phyloP scores from a whole-genome alignment of 2,113 vertebrate genomes.

The Anas platyrhynchos region DNA sequence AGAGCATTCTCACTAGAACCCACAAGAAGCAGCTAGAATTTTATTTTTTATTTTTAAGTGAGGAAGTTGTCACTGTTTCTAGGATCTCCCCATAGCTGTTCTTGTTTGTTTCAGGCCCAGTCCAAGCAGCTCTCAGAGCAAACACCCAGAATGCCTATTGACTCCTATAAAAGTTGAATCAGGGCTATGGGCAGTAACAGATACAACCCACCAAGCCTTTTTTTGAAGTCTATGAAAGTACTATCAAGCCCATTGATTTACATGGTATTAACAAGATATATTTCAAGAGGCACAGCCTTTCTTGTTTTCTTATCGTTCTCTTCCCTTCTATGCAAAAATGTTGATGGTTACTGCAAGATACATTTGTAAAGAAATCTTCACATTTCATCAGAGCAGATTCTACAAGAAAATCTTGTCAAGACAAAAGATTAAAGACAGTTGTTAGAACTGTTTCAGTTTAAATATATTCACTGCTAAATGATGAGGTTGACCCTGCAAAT shows the following conservation, averaged over 20 bases:
- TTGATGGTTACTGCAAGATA: neutral
- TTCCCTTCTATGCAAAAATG: neutral
- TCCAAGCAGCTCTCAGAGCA: neutral
- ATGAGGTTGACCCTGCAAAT: neutral
- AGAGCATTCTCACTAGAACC: neutral
- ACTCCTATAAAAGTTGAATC: neutral
- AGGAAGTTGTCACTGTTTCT: neutral
- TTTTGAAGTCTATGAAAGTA: neutral
- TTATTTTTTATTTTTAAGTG: neutral
- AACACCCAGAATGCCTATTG: neutral
- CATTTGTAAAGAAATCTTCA: neutral
- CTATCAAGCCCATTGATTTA: neutral
- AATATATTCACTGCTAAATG: neutral
- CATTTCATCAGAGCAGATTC: neutral
- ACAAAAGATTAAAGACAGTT: neutral
- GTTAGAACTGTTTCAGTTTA: neutral
- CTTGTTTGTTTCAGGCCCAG: neutral
- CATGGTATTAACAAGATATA: neutral
- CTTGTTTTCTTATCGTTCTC: neutral
- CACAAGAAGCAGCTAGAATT: neutral
- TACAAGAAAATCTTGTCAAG: neutral
- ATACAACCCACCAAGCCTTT: neutral
- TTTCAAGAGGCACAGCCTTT: neutral
- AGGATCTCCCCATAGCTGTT: neutral
- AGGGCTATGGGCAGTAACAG: neutral